phyloP scores from a whole-genome alignment of 2,888 invertebrate genomes.

The Caenorhabditis plicata region DNA sequence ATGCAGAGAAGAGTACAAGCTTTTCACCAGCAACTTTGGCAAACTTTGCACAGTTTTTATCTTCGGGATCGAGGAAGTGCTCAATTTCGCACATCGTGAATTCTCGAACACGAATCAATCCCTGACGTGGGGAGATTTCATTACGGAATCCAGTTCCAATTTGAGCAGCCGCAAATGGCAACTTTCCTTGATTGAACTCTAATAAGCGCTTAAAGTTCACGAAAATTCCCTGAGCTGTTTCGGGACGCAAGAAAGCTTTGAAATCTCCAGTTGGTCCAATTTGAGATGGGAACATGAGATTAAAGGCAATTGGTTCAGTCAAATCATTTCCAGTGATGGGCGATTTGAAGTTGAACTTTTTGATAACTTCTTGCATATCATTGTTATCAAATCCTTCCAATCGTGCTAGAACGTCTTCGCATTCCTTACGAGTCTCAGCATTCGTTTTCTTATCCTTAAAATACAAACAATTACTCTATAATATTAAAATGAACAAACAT shows the following conservation, averaged over 20 bases:
- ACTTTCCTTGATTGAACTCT: slow-evolving; percentile 82
- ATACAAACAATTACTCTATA: not conserved
- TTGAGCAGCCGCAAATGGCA: slow-evolving; percentile 96
- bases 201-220: slow-evolving; percentile 96
- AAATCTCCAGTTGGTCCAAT: slow-evolving; percentile 94
- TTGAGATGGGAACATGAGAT: slow-evolving; percentile 96
- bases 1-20: slow-evolving; percentile 86
- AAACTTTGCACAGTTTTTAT: slow-evolving; percentile 89
- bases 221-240: slow-evolving; percentile 99
- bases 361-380: slow-evolving; percentile 72
- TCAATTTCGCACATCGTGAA: slow-evolving; percentile 98
- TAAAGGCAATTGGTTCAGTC: slow-evolving; percentile 92
- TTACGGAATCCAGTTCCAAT: slow-evolving; percentile 97
- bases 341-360: slow-evolving; percentile 87
- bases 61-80: slow-evolving; percentile 90
- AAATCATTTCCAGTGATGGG: slow-evolving; percentile 92
- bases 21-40: slow-evolving; percentile 74
- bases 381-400: slow-evolving; percentile 66
- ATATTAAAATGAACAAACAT: slow-evolving; percentile 3
- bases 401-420: slow-evolving; percentile 77
- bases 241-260: slow-evolving; percentile 86
- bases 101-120: slow-evolving; percentile 72
- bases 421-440: slow-evolving; percentile 75
- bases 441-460: slow-evolving; percentile 78
- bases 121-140: slow-evolving; percentile 89